A percentile compares a stretch with the other conserved stretches of the same genome.
Conservation (phyloP, 2,888 invertebrate genomes). For the Limulus polyphemus region DNA sequence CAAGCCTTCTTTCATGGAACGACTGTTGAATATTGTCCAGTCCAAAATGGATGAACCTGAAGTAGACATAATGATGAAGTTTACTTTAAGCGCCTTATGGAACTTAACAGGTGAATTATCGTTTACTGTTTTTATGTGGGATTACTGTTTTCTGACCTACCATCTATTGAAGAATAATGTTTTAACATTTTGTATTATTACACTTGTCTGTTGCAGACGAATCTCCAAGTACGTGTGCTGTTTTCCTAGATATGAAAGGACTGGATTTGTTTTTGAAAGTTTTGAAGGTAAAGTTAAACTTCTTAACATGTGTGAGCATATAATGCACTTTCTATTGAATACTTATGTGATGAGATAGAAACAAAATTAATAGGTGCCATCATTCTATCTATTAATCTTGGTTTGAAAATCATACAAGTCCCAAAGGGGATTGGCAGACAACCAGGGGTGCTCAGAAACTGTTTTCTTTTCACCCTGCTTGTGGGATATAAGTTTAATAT, state of each 20-base stretch:
- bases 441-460: too few species aligned
- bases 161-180: conserved; percentile 2
- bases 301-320: too few species aligned
- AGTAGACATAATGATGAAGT: conserved; percentile 57
- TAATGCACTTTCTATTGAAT: too few species aligned
- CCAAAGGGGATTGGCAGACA: too few species aligned
- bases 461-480: too few species aligned
- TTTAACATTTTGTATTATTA: conserved; percentile 23
- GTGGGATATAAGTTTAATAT: too few species aligned
- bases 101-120: conserved; percentile 49
- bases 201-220: conserved; percentile 45
- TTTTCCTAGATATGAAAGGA: conserved; percentile 54
- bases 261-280: conserved; percentile 52
- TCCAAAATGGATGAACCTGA: conserved; percentile 40
- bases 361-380: too few species aligned
- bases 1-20: conserved; percentile 53
- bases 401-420: too few species aligned
- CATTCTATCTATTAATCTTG: too few species aligned
- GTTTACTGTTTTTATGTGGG: background rate
- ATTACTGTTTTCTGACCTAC: background rate
- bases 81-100: conserved; percentile 62
- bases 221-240: conserved; percentile 54
- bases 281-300: conserved; percentile 14
- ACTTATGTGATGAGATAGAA: too few species aligned
- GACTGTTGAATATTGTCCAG: conserved; percentile 51